Base-by-base conservation (phyloP, 2,113 vertebrate species). In the Nycticebus coucang region DNA sequence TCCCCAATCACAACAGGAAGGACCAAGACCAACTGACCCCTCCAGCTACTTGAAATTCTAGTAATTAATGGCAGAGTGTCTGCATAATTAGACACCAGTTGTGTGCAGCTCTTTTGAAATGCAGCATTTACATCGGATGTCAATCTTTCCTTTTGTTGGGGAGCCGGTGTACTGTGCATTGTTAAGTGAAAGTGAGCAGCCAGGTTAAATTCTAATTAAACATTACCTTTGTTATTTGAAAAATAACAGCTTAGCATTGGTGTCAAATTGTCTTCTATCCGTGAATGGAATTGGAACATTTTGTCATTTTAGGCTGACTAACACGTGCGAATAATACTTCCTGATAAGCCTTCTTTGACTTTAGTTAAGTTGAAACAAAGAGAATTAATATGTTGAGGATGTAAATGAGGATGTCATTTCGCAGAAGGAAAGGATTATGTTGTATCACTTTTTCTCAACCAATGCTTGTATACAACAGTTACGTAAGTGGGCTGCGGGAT, bases 141-240 rank as follows among this genome's bases (percentile, higher is more conserved):
- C 68, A 78, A 2, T 79, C 68, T 91, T 86, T 26, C n/a, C 35
- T 72, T 55, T 28, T 7, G 10, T 53, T 53, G 35, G 22, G 33
- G 89, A 93, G 37, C n/a, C 0, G 3, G 26, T 82, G 59, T 71
- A 28, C 12, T 22, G 26, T 24, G 28, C 1, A 1, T 68, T 84
- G 85, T 93, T 91, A 93, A 33, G 82, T 57, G 86, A 79, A 93
- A 93, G 75, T 79, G 72, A 82, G 79, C 68, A 91, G 53, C 30
- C 89, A 77, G 79, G 93, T 95, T 90, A 94, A 89, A 83, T 91
- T 93, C 86, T 91, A 95, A 97, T 96, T 94, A 97, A 96, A 92
- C 66, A 77, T 78, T 87, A 68, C 69, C 45, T 55, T 89, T 96
- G 94, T 96, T 96, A 89, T 93, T 96, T 91, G 89, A 89, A 93